phyloP scores from a whole-genome alignment of 2,113 vertebrate genomes.

The Oreotrochilus melanogaster region DNA sequence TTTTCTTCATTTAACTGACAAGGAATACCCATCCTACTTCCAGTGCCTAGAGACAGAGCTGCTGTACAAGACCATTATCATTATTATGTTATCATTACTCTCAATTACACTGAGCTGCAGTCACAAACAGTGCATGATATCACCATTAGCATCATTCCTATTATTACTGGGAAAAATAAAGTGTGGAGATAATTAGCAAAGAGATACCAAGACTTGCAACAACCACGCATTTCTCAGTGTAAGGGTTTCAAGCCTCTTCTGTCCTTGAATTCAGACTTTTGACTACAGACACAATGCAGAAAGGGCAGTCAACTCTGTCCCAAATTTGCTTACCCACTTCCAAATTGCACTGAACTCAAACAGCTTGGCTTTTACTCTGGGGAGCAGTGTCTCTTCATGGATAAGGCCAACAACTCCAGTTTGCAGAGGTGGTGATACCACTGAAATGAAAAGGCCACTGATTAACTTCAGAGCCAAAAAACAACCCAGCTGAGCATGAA shows the following conservation, averaged over 20 bases:
- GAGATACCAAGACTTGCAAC: background rate
- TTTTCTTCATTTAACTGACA: background rate
- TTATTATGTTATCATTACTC: slow-evolving; percentile 18
- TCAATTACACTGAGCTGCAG: slow-evolving; percentile 11
- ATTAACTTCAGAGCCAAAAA: background rate
- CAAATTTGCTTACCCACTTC: background rate
- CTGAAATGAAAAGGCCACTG: background rate
- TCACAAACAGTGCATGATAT: background rate
- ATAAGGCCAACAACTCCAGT: background rate
- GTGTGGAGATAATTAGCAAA: background rate
- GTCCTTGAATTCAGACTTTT: background rate
- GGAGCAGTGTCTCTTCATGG: background rate
- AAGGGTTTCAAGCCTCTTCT: background rate
- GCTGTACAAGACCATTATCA: background rate
- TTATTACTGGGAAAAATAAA: background rate
- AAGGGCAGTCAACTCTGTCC: background rate
- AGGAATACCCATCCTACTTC: background rate
- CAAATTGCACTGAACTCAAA: background rate
- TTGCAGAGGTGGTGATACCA: background rate
- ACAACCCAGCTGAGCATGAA: background rate
- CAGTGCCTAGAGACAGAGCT: background rate
- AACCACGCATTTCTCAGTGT: background rate
- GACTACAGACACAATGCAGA: background rate
- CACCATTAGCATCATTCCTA: background rate
- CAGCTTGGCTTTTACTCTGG: background rate